Evolutionary conservation across 2,797 vertebrate genomes (phyloP).

Genomic region (Peromyscus aztecus): DNA sequence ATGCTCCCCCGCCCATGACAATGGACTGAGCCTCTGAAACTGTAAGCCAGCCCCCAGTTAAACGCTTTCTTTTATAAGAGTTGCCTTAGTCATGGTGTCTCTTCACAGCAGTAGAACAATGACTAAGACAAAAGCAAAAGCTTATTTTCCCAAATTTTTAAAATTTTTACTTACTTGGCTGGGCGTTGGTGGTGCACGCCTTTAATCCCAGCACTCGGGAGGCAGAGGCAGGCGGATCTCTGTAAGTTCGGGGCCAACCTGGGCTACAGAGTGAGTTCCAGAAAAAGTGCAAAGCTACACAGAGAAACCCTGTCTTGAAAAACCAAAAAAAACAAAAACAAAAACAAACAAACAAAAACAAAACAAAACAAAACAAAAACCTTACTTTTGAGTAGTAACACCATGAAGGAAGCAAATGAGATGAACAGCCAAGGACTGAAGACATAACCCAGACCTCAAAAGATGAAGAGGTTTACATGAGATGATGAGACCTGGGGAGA

Average conservation of each 20-base stretch:
- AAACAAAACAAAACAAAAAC: too few species aligned
- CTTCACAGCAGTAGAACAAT: background rate
- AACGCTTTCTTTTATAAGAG: background rate
- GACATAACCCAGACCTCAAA: background rate
- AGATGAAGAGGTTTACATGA: background rate
- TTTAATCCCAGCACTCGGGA: too few species aligned
- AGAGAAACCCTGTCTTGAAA: too few species aligned
- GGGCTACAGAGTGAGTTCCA: too few species aligned
- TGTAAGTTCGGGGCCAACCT: too few species aligned
- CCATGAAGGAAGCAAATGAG: background rate
- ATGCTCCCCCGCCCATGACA: background rate
- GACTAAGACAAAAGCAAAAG: background rate
- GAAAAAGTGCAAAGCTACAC: too few species aligned
- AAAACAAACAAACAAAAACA: too few species aligned
- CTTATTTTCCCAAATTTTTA: background rate
- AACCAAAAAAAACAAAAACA: too few species aligned
- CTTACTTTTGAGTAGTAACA: background rate
- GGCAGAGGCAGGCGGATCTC: too few species aligned
- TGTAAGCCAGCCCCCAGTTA: background rate
- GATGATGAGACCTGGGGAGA: background rate
- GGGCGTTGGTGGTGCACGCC: too few species aligned
- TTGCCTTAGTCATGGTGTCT: background rate
- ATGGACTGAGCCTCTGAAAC: background rate
- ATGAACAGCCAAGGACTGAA: background rate
- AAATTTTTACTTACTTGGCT: background rate